Base-by-base conservation (phyloP, 1,140 invertebrate species). In the Drosophila jambulina region DNA sequence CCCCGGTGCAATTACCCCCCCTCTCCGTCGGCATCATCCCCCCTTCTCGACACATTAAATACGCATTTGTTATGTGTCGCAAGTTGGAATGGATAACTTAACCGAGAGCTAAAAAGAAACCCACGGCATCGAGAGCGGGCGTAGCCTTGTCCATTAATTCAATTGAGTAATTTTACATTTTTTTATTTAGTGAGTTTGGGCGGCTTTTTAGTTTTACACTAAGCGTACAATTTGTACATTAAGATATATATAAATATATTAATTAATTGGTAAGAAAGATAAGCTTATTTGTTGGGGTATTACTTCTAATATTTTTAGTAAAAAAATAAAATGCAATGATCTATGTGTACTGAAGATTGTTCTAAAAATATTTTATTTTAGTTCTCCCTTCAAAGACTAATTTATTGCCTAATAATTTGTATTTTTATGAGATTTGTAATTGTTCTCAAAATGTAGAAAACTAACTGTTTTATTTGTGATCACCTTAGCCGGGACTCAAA, bases 1-100 rank as follows among this genome's bases (percentile, higher is more conserved):
- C 34, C 13, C 57, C 57, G 38, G 49, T 63, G 70, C 78, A 75
- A 84, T 74, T 71, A 71, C 57, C 45, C 36, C 27, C 43, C 4
- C 42, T 51, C 25, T 9, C 32, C 17, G 21, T 38, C 48, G n/a
- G 13, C 71, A 46, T 29, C 40, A 25, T 21, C 49, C 17, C 49
- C 53, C 64, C 49, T 61, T 69, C 67, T 80, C 80, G 76, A 86
- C 84, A 87, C 84, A 84, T 87, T 88, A 87, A 87, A 87, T 87
- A 87, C 84, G 84, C 84, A 87, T 87, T 87, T 87, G 84, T 87
- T 82, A 87, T 80, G 64, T 88, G 84, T 88, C 78, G 84, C 80
- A 88, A 87, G 77, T 60, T 49, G 80, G 36, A 75, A 67, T 62
- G 45, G 29, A 68, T 64, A 57, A 59, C 78, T 74, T 80, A 63